Conservation (phyloP, 2,113 vertebrate species). For the Pandion haliaetus region DNA sequence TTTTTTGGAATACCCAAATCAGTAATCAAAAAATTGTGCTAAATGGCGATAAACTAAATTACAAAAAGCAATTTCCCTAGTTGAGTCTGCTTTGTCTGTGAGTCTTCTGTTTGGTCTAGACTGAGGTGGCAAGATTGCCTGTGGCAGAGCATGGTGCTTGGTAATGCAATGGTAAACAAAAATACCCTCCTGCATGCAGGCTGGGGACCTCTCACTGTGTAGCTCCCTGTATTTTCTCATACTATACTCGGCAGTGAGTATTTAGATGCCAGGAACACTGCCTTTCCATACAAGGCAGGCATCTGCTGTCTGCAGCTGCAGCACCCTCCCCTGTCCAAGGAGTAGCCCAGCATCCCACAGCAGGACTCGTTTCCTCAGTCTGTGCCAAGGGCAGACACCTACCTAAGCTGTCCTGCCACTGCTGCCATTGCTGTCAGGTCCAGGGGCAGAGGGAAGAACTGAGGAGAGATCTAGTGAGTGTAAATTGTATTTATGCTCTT, state of each 20-base stretch:
- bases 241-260: background rate
- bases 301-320: background rate
- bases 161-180: background rate
- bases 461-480: background rate
- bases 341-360: rapidly evolving
- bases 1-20: background rate
- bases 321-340: background rate
- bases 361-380: background rate
- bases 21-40: background rate
- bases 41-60: background rate
- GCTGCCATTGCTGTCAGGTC: background rate
- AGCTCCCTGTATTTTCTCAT: background rate
- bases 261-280: background rate
- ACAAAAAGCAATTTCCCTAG: background rate
- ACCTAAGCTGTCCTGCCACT: background rate
- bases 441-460: background rate
- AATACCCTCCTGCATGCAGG: background rate
- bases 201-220: background rate
- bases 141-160: background rate
- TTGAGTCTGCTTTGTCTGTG: background rate
- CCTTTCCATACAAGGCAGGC: background rate
- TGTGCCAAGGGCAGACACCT: background rate
- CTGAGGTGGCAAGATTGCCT: background rate
- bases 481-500: background rate
- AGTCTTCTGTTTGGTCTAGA: background rate